phyloP scores from a whole-genome alignment of 2,113 vertebrate genomes.

The Sclerurus mexicanus region DNA sequence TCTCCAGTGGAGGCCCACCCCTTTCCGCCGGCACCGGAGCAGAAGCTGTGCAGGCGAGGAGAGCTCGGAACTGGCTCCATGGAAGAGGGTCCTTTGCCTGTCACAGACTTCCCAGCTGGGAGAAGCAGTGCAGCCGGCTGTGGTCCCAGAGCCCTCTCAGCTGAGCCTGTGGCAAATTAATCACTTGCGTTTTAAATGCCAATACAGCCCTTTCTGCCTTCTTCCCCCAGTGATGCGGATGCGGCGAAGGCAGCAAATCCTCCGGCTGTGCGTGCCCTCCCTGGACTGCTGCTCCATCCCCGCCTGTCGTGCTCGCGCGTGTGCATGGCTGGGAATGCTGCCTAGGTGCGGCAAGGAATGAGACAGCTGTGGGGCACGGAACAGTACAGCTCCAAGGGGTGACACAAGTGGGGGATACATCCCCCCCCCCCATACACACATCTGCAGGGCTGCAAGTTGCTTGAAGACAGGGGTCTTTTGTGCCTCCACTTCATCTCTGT shows the following conservation, averaged over 20 bases:
- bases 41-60: neutral
- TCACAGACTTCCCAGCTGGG: conserved; percentile 14
- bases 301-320: conserved; percentile 25
- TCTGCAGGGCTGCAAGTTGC: conserved; percentile 29
- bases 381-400: conserved; percentile 1
- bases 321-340: conserved; percentile 35
- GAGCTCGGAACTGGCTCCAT: conserved; percentile 16
- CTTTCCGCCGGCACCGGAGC: conserved; percentile 33
- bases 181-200: conserved; percentile 28
- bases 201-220: conserved; percentile 49
- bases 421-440: neutral
- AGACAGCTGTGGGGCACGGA: conserved; percentile 22
- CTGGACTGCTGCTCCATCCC: conserved; percentile 16
- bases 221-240: conserved; percentile 55
- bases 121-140: neutral
- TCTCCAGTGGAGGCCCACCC: conserved; percentile 47
- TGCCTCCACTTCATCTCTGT: neutral
- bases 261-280: conserved; percentile 30
- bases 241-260: conserved; percentile 60
- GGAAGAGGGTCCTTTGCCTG: conserved; percentile 5
- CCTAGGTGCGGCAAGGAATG: conserved; percentile 35
- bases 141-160: neutral
- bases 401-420: conserved; percentile 6
- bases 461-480: neutral
- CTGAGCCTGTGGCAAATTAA: conserved; percentile 28